Evolutionary conservation across 2,888 invertebrate genomes (phyloP).

Genomic region (Diogma glabrata): DNA sequence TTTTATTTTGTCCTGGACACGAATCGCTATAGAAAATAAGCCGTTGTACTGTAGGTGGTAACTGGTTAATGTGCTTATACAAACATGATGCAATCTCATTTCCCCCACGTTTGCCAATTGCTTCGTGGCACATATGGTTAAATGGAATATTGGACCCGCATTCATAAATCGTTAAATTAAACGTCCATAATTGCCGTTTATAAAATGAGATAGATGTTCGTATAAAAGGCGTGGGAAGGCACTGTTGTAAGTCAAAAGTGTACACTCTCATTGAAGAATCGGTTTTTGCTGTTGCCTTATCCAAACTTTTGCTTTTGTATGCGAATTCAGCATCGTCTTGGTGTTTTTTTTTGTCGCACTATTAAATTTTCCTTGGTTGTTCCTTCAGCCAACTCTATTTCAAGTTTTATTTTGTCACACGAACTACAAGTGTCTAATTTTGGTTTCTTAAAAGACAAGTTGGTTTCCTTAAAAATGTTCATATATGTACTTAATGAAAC

Average conservation of each 20-base stretch:
- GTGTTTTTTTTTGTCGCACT: background rate
- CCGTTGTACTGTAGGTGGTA: background rate
- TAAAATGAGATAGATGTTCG: background rate
- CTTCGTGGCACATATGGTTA: background rate
- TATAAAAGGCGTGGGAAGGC: constrained; percentile 1
- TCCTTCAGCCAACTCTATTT: background rate
- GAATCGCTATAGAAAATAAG: background rate
- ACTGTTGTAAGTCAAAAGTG: background rate
- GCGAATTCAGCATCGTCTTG: background rate
- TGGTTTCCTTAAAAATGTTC: background rate
- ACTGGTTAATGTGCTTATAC: background rate
- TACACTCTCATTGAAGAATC: background rate
- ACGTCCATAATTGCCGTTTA: background rate
- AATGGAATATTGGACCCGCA: background rate
- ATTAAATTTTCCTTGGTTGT: background rate
- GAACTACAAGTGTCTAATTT: constrained; percentile 4
- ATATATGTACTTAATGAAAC: constrained; percentile 3
- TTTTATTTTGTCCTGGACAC: background rate
- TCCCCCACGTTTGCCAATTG: background rate
- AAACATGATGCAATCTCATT: constrained; percentile 2
- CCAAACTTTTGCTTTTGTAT: background rate
- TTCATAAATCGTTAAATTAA: background rate
- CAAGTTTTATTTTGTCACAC: background rate
- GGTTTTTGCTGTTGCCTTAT: constrained; percentile 1
- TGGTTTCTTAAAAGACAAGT: constrained; percentile 2